Evolutionary conservation across 1,140 invertebrate species (phyloP), one percentile per base, ranked within the genome.

Genomic region (Ceratina calcarata): DNA sequence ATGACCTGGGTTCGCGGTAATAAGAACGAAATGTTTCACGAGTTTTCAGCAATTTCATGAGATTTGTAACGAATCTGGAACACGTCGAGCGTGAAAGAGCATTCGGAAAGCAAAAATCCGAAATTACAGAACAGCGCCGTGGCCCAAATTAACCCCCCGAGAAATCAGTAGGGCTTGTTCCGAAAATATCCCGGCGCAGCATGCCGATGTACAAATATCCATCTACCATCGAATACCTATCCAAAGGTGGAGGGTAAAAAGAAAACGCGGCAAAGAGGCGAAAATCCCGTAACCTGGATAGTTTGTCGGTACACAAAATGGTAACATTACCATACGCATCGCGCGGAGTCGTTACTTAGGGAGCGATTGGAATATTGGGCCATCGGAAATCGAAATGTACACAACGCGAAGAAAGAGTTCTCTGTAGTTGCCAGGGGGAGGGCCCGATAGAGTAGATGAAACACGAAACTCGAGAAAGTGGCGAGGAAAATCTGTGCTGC

Each of bases 181-280:
- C 71, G 66, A 83, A 85, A 83, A 81, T 85, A 85, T 84, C 84
- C 69, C 66, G 70, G 84, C 81, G 69, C 82, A 51, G 22, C 60
- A 65, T 49, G 81, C 60, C 60, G 81, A 53, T 80, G 78, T 85
- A 84, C 82, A 84, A 85, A 85, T 84, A 85, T 20, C 15, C 45
- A 24, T 16, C 45, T n/a, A 67, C 53, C 24, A 18, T 10, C 8
- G 13, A 13, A 15, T 8, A 45, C n/a, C n/a, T 10, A 45, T 3
- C 12, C 32, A 12, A 7, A n/a, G 18, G 10, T 13, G 8, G 1
- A 22, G 15, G 20, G 13, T 10, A 15, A 45, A 16, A 20, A 32
- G 16, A 45, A 18, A 32, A 18, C 8, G 15, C 6, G 51, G 8
- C 7, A 22, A 20, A 58, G 20, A 32, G 15, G 10, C 6, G 24